Conservation (phyloP, 1,140 invertebrate species). For the Drosophila sechellia region DNA sequence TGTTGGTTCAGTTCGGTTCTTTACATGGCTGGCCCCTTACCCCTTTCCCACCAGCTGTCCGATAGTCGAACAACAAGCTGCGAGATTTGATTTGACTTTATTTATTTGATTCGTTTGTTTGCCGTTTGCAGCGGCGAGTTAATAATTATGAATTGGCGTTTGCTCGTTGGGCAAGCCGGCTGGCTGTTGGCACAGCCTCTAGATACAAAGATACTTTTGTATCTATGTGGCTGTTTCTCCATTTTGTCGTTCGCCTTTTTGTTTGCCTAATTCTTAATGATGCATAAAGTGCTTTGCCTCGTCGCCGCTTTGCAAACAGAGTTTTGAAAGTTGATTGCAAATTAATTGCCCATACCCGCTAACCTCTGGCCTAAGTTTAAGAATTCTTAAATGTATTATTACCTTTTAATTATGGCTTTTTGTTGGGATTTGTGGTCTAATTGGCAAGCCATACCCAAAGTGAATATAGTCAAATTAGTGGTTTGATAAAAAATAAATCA, state of each 20-base stretch:
- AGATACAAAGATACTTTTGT: slow-evolving; percentile 43
- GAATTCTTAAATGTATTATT: slow-evolving; percentile 21
- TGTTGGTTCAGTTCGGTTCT: slow-evolving; percentile 79
- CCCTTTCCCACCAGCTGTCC: slow-evolving; percentile 5
- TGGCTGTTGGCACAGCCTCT: slow-evolving; percentile 24
- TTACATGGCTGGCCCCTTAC: slow-evolving; percentile 16
- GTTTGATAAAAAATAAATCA: neutral
- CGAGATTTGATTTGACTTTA: slow-evolving; percentile 72
- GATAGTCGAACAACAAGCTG: slow-evolving; percentile 7
- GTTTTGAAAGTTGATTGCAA: slow-evolving; percentile 80
- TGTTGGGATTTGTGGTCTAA: slow-evolving; percentile 6
- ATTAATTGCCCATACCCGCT: slow-evolving; percentile 65
- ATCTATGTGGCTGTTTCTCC: slow-evolving; percentile 60
- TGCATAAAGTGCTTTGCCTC: slow-evolving; percentile 73
- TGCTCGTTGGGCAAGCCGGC: slow-evolving; percentile 33
- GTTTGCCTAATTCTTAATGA: slow-evolving; percentile 82
- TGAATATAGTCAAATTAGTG: neutral
- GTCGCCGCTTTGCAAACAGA: slow-evolving; percentile 48
- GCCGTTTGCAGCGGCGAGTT: slow-evolving; percentile 66
- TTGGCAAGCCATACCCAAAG: neutral
- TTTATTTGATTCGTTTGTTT: slow-evolving; percentile 73
- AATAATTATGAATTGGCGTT: slow-evolving; percentile 82
- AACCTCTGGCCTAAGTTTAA: neutral
- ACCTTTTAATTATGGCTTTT: slow-evolving; percentile 21
- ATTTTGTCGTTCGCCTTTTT: slow-evolving; percentile 69